phyloP scores from a whole-genome alignment of 2,113 vertebrate genomes.

The Hipposideros armiger region DNA sequence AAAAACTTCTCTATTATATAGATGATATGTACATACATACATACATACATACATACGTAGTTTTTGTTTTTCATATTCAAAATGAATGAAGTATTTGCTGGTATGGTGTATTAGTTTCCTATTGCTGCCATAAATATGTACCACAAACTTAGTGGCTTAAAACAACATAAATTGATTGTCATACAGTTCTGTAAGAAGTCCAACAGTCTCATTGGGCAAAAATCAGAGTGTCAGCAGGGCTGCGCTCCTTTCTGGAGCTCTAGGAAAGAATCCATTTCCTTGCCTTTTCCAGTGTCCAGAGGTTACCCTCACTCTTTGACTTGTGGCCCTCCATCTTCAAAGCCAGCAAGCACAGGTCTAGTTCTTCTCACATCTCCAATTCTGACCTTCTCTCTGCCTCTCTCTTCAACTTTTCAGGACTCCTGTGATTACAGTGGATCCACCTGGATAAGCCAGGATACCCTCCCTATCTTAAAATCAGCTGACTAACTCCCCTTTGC shows the following conservation, averaged over 20 bases:
- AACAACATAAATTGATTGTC: background rate
- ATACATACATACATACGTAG: background rate
- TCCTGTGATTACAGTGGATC: background rate
- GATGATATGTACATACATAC: background rate
- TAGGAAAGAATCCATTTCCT: background rate
- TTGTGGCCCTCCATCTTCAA: background rate
- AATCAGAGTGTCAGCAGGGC: background rate
- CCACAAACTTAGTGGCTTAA: background rate
- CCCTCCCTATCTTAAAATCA: background rate
- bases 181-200: background rate
- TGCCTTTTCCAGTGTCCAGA: background rate
- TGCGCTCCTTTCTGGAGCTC: background rate
- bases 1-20: background rate
- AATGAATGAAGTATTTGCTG: slow-evolving; percentile 26
- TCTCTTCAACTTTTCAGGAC: background rate
- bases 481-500: background rate
- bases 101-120: background rate
- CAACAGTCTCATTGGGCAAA: background rate
- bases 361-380: background rate
- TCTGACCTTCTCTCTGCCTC: background rate
- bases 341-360: background rate
- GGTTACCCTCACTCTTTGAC: background rate
- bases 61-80: background rate
- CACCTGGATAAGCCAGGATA: background rate
- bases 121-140: background rate